Base-by-base conservation (phyloP, 2,888 invertebrate genomes). In the Fragum fragum region DNA sequence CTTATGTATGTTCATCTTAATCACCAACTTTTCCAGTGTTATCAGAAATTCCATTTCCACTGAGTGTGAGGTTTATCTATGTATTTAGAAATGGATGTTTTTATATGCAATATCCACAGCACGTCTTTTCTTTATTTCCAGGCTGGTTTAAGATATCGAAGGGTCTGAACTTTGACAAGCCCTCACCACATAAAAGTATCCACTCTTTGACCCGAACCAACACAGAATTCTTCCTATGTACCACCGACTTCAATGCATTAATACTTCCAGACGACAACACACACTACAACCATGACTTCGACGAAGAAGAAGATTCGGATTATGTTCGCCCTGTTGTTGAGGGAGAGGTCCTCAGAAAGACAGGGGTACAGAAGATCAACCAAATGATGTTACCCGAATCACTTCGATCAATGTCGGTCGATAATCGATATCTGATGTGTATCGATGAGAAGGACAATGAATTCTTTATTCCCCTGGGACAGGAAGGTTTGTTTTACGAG, bases 81-180 rank as follows among this genome's bases (percentile, higher is more conserved):
- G n/a, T n/a, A n/a, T n/a, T n/a, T n/a, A n/a, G n/a, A n/a, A n/a
- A n/a, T n/a, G n/a, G n/a, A n/a, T n/a, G n/a, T n/a, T n/a, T n/a
- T n/a, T n/a, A n/a, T n/a, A n/a, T n/a, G n/a, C n/a, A n/a, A n/a
- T n/a, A n/a, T n/a, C n/a, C n/a, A n/a, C n/a, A n/a, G n/a, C n/a
- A n/a, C n/a, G n/a, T n/a, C n/a, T n/a, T n/a, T n/a, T n/a, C 72
- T 73, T 39, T 36, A 14, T n/a, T 85, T 82, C 39, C 73, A 86
- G 86, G 86, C 9, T 86, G 86, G 86, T 86, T 86, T 36, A 86
- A 83, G 63, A 61, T 86, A 26, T 83, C 83, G 70, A 81, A 81
- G 74, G 81, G 81, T 39, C 69, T 83, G 3, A 73, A 66, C n/a
- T 86, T 86, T 26, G 73, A 66, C 61, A 86, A 86, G 59, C 86